Evolutionary conservation across 2,797 vertebrate species (phyloP).

Genomic region (Lagorchestes hirsutus): DNA sequence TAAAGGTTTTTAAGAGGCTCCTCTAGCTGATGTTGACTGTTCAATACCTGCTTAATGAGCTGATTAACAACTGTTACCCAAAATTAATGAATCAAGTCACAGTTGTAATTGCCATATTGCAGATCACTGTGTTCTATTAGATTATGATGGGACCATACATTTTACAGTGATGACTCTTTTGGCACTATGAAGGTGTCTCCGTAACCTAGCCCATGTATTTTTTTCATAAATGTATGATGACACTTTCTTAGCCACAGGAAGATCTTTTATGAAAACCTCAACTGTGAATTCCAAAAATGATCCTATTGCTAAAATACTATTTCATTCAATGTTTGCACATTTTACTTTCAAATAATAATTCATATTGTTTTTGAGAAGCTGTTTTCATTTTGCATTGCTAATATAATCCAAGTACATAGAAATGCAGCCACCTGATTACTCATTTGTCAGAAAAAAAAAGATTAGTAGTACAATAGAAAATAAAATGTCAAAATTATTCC

Average conservation of each 20-base stretch:
- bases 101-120: slow-evolving; percentile 86
- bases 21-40: slow-evolving; percentile 85
- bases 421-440: slow-evolving; percentile 64
- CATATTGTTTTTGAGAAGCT: slow-evolving; percentile 55
- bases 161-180: slow-evolving; percentile 80
- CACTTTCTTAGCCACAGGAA: slow-evolving; percentile 32
- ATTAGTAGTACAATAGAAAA: slow-evolving; percentile 45
- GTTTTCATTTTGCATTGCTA: slow-evolving; percentile 53
- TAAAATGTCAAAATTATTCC: slow-evolving; percentile 56
- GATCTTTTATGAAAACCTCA: slow-evolving; percentile 54
- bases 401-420: slow-evolving; percentile 57
- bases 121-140: slow-evolving; percentile 85
- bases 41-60: slow-evolving; percentile 87
- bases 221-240: slow-evolving; percentile 34
- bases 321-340: slow-evolving; percentile 55
- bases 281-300: slow-evolving; percentile 49
- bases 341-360: slow-evolving; percentile 67
- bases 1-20: slow-evolving; percentile 82
- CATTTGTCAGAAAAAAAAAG: slow-evolving; percentile 39
- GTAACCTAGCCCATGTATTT: slow-evolving; percentile 74
- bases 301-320: slow-evolving; percentile 62
- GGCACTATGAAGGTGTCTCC: slow-evolving; percentile 76
- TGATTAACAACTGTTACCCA: slow-evolving; percentile 89
- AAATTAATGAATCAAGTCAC: slow-evolving; percentile 88
- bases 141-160: slow-evolving; percentile 82